A percentile compares a stretch with the other conserved stretches of the same genome.
Evolutionary conservation across 2,113 vertebrate species (phyloP).

Genomic region (Pollachius pollachius): DNA sequence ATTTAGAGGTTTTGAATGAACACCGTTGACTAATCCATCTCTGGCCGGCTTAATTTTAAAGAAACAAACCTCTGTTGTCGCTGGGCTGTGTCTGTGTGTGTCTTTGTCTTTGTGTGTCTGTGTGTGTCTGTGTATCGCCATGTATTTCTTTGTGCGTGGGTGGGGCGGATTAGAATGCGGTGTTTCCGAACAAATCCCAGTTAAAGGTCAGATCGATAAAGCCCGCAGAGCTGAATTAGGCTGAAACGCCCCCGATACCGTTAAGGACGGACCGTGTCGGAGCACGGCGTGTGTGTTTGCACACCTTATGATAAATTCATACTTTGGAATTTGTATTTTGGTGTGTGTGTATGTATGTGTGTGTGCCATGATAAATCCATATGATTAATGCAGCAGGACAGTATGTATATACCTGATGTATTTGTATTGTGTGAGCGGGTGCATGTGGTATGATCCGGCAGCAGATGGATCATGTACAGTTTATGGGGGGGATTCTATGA

Average conservation of each 20-base stretch:
- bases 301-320: not conserved
- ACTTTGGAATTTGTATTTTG: conserved; percentile 15
- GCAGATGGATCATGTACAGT: too few species aligned
- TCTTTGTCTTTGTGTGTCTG: too few species aligned
- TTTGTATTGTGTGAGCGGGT: too few species aligned
- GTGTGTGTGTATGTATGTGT: conserved; percentile 27
- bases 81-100: conserved; percentile 22
- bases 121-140: too few species aligned
- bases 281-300: conserved; percentile 20
- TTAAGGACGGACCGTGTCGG: conserved; percentile 56
- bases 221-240: conserved; percentile 62
- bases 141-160: too few species aligned
- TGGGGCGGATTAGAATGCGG: too few species aligned
- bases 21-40: conserved; percentile 57
- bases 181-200: conserved; percentile 62
- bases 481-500: too few species aligned
- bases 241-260: conserved; percentile 61
- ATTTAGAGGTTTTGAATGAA: conserved; percentile 36
- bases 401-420: too few species aligned
- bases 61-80: conserved; percentile 46
- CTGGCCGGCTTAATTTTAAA: conserved; percentile 58
- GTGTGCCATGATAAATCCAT: not conserved
- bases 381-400: too few species aligned
- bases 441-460: too few species aligned
- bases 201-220: conserved; percentile 70